Percentiles rank a stretch among this genome's conserved stretches.
phyloP scores from a whole-genome alignment of 2,888 invertebrate species.

The Andrena camellia region DNA sequence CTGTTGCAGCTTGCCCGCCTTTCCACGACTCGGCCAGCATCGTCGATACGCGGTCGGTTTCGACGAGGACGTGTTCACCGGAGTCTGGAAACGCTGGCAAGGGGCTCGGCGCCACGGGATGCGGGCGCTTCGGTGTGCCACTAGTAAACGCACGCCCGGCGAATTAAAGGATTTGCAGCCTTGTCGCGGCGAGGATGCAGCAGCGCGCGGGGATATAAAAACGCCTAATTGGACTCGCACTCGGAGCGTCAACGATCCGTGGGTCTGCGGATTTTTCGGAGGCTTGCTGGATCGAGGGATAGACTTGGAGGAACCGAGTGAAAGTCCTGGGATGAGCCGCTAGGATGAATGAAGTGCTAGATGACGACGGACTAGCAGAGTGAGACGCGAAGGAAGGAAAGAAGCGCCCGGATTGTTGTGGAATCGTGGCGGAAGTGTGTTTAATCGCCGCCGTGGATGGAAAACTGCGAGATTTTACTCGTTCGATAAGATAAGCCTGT shows the following conservation, averaged over 20 bases:
- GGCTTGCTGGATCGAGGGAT: too few species aligned
- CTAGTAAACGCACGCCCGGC: neutral
- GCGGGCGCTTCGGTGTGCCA: neutral
- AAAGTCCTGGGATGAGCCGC: neutral
- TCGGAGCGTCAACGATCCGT: neutral
- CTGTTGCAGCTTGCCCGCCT: conserved; percentile 58
- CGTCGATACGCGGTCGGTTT: conserved; percentile 40
- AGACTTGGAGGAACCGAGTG: neutral
- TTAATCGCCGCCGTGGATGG: neutral
- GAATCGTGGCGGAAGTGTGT: neutral
- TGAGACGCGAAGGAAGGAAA: neutral
- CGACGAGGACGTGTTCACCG: conserved; percentile 19
- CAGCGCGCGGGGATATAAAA: neutral
- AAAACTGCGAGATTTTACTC: conserved; percentile 7
- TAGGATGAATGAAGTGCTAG: neutral
- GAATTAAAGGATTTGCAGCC: too few species aligned
- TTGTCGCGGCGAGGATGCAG: neutral
- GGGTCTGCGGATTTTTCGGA: neutral
- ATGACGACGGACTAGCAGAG: neutral
- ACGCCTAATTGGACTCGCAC: neutral
- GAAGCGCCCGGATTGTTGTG: neutral
- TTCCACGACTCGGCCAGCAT: conserved; percentile 35
- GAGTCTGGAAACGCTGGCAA: neutral
- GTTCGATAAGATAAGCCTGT: conserved; percentile 40
- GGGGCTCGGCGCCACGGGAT: neutral